Evolutionary conservation across 2,797 vertebrate genomes (phyloP), one percentile per base, ranked within the genome.

Genomic region (Alca torda): DNA sequence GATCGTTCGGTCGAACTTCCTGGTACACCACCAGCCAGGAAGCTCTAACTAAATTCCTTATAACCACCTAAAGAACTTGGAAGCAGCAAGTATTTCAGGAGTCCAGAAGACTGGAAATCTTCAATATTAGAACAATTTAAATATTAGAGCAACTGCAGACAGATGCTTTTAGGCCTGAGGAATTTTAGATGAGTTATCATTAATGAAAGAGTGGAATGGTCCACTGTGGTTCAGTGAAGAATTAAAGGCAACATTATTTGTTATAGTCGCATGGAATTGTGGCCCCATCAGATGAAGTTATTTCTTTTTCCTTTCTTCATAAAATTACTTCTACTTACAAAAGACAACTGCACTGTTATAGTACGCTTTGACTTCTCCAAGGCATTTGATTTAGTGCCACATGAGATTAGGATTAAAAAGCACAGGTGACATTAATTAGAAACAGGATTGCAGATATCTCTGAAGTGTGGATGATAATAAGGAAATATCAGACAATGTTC

Each of bases 31-130:
- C 39, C 80, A 87, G 46, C 59, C 93, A 95, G 89, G 87, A 89
- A 96, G 30, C 46, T 53, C 74, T 87, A 73, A 59, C 46, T 76
- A 59, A 90, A 96, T 94, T 84, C 81, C 37, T 64, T 48, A 30
- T 57, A 95, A 96, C 74, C 70, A 87, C 56, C 84, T 87, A 83
- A 93, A 74, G n/a, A 80, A 33, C 81, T 93, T 90, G 81, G 59
- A 92, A 77, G 20, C 1, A 1, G 30, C 17, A 87, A 88, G 30
- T 54, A 90, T 70, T 93, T 74, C 51, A 70, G 43, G 77, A 96
- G 74, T 84, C 67, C 35, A 70, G 75, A 63, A 81, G 65, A 81
- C n/a, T 91, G 72, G n/a, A 90, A 95, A 89, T 84, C 80, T 56
- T 82, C 39, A 74, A 53, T 90, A 77, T 77, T 57, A 86, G 28